Percentiles rank a stretch among this genome's conserved stretches.
phyloP scores from a whole-genome alignment of 2,113 vertebrate species.

The Aspidoscelis tigris region DNA sequence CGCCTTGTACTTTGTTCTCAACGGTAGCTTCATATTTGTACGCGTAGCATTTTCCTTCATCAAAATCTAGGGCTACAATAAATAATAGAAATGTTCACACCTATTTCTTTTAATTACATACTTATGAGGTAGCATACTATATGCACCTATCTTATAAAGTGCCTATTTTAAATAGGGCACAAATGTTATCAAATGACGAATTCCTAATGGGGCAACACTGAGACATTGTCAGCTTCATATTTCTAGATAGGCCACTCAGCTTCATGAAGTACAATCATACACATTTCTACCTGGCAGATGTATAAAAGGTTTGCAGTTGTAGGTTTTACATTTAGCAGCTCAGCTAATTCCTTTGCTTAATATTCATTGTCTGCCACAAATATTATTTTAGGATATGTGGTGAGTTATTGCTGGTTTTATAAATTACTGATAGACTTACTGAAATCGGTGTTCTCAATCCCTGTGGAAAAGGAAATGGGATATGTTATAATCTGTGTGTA shows the following conservation, averaged over 20 bases:
- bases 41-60: slow-evolving; percentile 73
- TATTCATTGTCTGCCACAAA: background rate
- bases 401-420: background rate
- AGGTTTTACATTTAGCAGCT: background rate
- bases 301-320: background rate
- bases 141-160: background rate
- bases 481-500: background rate
- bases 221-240: too few relatives aligned
- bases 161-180: background rate
- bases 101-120: background rate
- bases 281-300: too few relatives aligned
- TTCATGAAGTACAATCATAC: background rate
- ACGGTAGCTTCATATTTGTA: slow-evolving; percentile 81
- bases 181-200: background rate
- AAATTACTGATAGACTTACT: slow-evolving; percentile 49
- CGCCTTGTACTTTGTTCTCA: slow-evolving; percentile 78
- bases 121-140: too few relatives aligned
- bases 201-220: too few relatives aligned
- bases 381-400: background rate
- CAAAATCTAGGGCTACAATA: slow-evolving; percentile 77
- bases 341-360: background rate
- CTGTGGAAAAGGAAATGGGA: slow-evolving; percentile 48
- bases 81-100: slow-evolving; percentile 29
- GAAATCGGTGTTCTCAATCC: slow-evolving; percentile 56
- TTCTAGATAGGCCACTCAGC: background rate